Conservation (phyloP, 2,113 vertebrate species). For the Gorsachius goisagi region DNA sequence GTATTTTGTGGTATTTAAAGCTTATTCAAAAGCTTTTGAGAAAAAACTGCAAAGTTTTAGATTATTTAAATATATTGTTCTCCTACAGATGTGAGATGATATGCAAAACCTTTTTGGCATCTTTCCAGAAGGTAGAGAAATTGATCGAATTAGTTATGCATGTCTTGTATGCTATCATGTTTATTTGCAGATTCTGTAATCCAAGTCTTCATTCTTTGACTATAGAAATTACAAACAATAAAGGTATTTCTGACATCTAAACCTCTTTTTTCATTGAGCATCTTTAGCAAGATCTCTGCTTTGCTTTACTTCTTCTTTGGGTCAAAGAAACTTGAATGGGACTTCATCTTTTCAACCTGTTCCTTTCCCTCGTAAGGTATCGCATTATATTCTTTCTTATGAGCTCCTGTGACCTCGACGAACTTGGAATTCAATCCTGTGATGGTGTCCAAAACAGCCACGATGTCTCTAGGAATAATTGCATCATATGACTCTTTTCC, state of each 20-base stretch:
- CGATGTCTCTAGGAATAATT: neutral
- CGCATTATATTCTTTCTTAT: neutral
- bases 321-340: neutral
- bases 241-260: neutral
- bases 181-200: neutral
- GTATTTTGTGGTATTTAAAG: constrained; percentile 15
- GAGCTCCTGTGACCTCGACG: neutral
- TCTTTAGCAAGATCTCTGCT: neutral
- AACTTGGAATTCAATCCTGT: neutral
- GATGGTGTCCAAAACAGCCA: neutral
- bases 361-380: neutral
- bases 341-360: neutral
- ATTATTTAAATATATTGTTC: neutral
- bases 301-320: neutral
- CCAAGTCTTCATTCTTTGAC: neutral
- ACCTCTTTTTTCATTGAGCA: neutral
- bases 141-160: neutral
- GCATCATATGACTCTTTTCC: neutral
- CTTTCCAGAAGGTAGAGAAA: neutral
- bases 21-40: neutral
- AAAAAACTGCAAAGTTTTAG: neutral
- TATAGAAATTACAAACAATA: neutral
- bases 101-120: neutral
- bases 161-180: neutral
- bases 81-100: neutral